Percentiles rank a stretch among this genome's conserved stretches.
phyloP scores from a whole-genome alignment of 2,888 invertebrate species.

The Alsophila aescularia region DNA sequence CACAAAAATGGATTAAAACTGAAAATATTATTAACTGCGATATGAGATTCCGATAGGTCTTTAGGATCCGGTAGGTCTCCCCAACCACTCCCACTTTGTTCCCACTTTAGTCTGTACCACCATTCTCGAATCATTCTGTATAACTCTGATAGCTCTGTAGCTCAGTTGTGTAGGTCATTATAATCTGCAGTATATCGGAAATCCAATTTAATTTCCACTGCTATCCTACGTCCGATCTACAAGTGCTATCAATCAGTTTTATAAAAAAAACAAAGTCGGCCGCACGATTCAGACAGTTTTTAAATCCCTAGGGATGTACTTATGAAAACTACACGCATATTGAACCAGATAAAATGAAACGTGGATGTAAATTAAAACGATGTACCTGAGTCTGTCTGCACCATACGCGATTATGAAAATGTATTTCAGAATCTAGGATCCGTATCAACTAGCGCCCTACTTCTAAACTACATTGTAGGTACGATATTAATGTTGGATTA shows the following conservation, averaged over 20 bases:
- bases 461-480: conserved; percentile 31
- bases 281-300: conserved; percentile 9
- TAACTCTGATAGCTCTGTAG: no score
- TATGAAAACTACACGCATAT: conserved; percentile 13
- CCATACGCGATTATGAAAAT: conserved; percentile 42
- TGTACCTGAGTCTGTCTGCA: conserved; percentile 10
- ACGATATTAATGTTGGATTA: conserved; percentile 33
- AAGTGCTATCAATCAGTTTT: conserved; percentile 3
- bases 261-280: conserved; percentile 12
- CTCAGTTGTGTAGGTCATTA: no score
- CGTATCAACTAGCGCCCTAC: conserved; percentile 28
- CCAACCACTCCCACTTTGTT: no score
- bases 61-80: no score
- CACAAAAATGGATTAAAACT: no score
- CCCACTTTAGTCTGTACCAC: no score
- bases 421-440: conserved; percentile 32
- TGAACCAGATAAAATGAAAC: conserved; percentile 40
- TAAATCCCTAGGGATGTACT: conserved; percentile 17
- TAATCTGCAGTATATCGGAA: conserved; percentile 12
- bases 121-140: no score
- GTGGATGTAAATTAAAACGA: conserved; percentile 41
- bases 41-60: no score
- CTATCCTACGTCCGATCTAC: conserved; percentile 1
- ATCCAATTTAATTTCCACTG: conserved; percentile 10
- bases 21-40: no score